Base-by-base conservation (phyloP, 2,113 vertebrate species). In the Peromyscus californicus region DNA sequence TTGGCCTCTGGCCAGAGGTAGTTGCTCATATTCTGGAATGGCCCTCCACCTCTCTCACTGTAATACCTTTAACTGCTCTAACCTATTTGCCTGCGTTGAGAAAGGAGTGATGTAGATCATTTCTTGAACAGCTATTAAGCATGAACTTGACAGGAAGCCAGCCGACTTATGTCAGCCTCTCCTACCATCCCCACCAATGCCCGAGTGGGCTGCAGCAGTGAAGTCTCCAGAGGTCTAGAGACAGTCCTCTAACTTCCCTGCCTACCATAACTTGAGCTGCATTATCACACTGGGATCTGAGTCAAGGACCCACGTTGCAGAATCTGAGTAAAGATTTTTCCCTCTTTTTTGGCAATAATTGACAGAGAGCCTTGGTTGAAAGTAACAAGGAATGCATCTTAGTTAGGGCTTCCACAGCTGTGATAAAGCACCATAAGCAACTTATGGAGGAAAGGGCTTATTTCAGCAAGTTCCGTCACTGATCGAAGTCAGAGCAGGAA, bases 191-290 rank as follows among this genome's bases (percentile, higher is more conserved):
- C 57, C 19, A 6, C 13, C 21, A 8, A 33, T 1, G 24, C 65
- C 69, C 69, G 26, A 45, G 36, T 1, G 67, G 87, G 70, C 26
- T 51, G 39, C 4, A 45, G 31, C 6, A 2, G 13, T 0, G 24
- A 12, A 69, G 13, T n/a, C 45, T 61, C 24, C 26, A 11, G 4
- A 36, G 19, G 11, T 21, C 31, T 86, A 2, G 70, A 51, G 3
- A 51, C 0, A 0, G 1, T 24, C n/a, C 17, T 39, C 51, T n/a
- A 12, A 31, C 48, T n/a, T 57, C 17, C 17, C 31, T 19, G 16
- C 19, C 61, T 21, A 12, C 22, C 7, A 1, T 0, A 3, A 1
- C 21, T 16, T 5, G 16, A n/a, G 42, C 39, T 54, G 0, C 26
- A 33, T 33, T 19, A 19, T 0, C n/a, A 9, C 33, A 8, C 29